phyloP scores from a whole-genome alignment of 1,140 invertebrate species.

The Diachasmimorpha longicaudata region DNA sequence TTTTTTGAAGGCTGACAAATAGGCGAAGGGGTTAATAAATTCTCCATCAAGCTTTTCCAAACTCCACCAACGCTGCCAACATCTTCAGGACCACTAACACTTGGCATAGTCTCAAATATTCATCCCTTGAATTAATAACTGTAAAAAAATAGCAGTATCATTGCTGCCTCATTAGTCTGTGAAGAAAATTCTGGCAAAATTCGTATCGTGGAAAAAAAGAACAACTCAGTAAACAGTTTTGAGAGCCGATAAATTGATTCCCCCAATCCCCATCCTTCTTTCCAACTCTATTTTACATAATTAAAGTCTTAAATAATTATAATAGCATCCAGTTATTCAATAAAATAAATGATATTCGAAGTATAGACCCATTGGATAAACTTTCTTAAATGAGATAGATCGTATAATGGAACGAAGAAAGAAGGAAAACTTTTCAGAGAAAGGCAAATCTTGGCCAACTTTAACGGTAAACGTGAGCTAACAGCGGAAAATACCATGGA shows the following conservation, averaged over 20 bases:
- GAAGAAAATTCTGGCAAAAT: not conserved
- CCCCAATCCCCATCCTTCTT: conserved; percentile 6
- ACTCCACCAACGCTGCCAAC: not conserved
- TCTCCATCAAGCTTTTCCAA: not conserved
- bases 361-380: conserved; percentile 3
- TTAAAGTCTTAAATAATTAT: not conserved
- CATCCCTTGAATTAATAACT: not conserved
- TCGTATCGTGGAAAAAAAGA: not conserved
- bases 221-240: not conserved
- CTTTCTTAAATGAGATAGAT: conserved; percentile 15
- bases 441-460: conserved; percentile 18
- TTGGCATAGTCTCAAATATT: not conserved
- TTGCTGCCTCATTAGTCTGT: not conserved
- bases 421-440: conserved; percentile 12
- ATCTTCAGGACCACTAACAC: not conserved
- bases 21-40: not conserved
- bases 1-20: not conserved
- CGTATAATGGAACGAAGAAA: conserved; percentile 6
- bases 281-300: not conserved
- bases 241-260: conserved; percentile 31
- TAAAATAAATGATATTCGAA: conserved; percentile 7
- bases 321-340: not conserved
- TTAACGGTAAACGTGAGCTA: conserved; percentile 7
- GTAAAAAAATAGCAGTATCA: not conserved
- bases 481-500: not conserved